A percentile compares a stretch with the other conserved stretches of the same genome.
phyloP scores from a whole-genome alignment of 2,888 invertebrate genomes.

The Meteorus cinctellus region DNA sequence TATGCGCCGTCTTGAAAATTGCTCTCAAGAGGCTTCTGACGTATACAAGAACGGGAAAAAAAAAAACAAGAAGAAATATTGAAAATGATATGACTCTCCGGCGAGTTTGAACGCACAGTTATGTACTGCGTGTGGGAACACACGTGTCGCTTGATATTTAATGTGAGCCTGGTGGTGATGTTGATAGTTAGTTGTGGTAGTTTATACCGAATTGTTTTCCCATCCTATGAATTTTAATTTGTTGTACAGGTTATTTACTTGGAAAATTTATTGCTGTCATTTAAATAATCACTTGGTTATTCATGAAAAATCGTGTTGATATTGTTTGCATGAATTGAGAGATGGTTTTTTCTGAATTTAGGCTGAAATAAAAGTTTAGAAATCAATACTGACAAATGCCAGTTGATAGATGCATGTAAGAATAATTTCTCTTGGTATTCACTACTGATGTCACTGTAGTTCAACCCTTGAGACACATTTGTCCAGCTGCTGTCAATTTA shows the following conservation, averaged over 20 bases:
- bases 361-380: too few species aligned
- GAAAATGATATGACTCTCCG: conserved; percentile 54
- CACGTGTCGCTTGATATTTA: conserved; percentile 49
- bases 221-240: neutral
- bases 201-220: neutral
- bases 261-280: too few species aligned
- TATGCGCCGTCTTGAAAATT: conserved; percentile 43
- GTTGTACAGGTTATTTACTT: neutral
- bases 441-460: neutral
- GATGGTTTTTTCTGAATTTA: too few species aligned
- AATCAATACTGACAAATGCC: too few species aligned
- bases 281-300: too few species aligned
- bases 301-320: too few species aligned
- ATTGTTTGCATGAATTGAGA: too few species aligned
- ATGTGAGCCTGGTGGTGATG: conserved; percentile 17
- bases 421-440: neutral
- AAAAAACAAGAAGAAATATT: conserved; percentile 44
- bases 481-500: conserved; percentile 60
- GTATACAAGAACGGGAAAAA: conserved; percentile 9
- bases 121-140: conserved; percentile 51
- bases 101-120: neutral
- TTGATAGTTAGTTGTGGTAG: conserved; percentile 10
- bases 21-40: conserved; percentile 41
- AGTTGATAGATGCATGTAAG: neutral
- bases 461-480: conserved; percentile 47